Conservation (phyloP, 2,797 vertebrate genomes). For the Phrynocephalus forsythii region DNA sequence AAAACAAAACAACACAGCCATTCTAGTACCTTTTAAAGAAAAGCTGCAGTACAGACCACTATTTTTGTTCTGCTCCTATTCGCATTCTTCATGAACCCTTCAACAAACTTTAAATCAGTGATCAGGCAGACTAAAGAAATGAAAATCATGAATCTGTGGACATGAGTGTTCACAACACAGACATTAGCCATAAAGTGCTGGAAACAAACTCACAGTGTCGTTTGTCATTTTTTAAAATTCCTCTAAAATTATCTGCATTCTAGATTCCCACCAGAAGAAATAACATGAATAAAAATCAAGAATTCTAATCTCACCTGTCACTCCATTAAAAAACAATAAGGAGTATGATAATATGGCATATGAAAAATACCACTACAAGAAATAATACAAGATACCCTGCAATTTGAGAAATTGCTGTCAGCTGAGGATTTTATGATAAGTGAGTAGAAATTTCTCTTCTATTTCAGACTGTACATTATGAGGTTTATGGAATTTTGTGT, state of each 20-base stretch:
- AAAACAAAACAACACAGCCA: too few species aligned
- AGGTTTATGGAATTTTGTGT: neutral
- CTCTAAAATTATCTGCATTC: conserved; percentile 1
- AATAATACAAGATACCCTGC: conserved; percentile 54
- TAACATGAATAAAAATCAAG: neutral
- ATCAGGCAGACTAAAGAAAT: neutral
- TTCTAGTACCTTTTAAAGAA: neutral
- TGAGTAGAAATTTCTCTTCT: conserved; percentile 15
- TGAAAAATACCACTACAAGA: conserved; percentile 66
- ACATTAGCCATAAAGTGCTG: conserved; percentile 14
- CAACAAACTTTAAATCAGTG: neutral
- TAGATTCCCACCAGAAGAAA: conserved; percentile 39
- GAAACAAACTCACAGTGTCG: neutral
- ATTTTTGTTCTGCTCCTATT: neutral
- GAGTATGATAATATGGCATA: conserved; percentile 53
- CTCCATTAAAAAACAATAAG: conserved; percentile 30
- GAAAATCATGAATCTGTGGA: neutral
- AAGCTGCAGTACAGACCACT: neutral
- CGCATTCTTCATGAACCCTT: neutral
- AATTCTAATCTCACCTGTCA: conserved; percentile 54
- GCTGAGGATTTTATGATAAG: conserved; percentile 37
- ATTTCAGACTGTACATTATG: conserved; percentile 24
- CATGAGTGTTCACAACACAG: neutral
- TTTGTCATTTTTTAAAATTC: neutral
- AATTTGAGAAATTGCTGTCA: conserved; percentile 64